Percentiles rank a stretch among this genome's conserved stretches.
phyloP scores from a whole-genome alignment of 2,888 invertebrate genomes.

The Rhagophthalmus giganteus region DNA sequence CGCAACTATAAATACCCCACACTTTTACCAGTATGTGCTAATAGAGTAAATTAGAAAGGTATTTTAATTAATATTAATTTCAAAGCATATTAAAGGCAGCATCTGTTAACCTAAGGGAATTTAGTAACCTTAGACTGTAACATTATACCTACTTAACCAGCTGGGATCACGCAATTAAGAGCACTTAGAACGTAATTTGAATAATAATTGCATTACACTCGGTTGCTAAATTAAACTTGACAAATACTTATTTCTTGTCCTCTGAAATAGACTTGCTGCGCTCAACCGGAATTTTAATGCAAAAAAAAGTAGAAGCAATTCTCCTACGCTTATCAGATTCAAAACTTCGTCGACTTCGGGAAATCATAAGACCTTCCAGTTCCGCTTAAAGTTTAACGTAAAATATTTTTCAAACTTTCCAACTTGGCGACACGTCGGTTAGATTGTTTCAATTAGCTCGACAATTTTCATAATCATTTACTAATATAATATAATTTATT shows the following conservation, averaged over 20 bases:
- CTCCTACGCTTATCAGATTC: conserved; percentile 18
- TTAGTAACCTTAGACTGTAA: conserved; percentile 41
- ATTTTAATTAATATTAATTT: conserved; percentile 37
- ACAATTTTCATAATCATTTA: too few relatives aligned
- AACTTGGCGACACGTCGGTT: too few relatives aligned
- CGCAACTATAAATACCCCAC: conserved; percentile 24
- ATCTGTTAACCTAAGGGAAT: conserved; percentile 40
- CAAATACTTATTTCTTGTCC: conserved; percentile 35
- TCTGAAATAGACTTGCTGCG: conserved; percentile 24
- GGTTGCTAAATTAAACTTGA: conserved; percentile 37
- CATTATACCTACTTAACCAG: conserved; percentile 43
- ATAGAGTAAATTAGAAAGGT: conserved; percentile 35
- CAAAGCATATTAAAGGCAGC: conserved; percentile 34
- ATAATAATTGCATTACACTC: conserved; percentile 41
- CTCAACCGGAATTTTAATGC: conserved; percentile 35
- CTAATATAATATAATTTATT: too few relatives aligned
- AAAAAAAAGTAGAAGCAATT: conserved; percentile 31
- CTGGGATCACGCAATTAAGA: conserved; percentile 42
- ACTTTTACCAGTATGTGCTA: conserved; percentile 26
- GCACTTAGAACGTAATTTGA: conserved; percentile 43
- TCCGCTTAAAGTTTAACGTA: too few relatives aligned
- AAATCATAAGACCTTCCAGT: conserved; percentile 14
- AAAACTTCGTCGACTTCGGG: conserved; percentile 15
- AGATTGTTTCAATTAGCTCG: too few relatives aligned
- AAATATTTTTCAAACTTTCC: too few relatives aligned